phyloP scores from a whole-genome alignment of 2,113 vertebrate species.

The Condylura cristata region DNA sequence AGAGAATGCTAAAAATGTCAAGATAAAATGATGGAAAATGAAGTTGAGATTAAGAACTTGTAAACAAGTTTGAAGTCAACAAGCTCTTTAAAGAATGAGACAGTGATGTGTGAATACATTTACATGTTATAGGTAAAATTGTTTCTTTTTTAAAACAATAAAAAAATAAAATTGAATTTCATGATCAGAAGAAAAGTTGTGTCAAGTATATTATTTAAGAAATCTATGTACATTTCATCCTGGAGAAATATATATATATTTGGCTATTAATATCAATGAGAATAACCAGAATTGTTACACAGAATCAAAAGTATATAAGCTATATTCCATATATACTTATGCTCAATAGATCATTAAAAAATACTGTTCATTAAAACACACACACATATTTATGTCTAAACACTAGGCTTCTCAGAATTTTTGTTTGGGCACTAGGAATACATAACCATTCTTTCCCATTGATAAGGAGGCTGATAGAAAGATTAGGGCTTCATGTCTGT shows the following conservation, averaged over 20 bases:
- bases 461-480: neutral
- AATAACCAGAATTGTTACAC: constrained; percentile 17
- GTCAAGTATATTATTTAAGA: constrained; percentile 1
- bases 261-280: neutral
- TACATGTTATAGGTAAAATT: constrained; percentile 54
- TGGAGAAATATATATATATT: constrained; percentile 34
- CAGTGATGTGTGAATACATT: neutral
- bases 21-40: constrained; percentile 55
- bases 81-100: neutral
- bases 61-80: constrained; percentile 46
- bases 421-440: neutral
- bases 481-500: rapidly evolving
- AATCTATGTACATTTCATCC: constrained; percentile 39
- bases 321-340: neutral
- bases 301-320: constrained; percentile 29
- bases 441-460: neutral
- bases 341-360: neutral
- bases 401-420: neutral
- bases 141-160: constrained; percentile 49
- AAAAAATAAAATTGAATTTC: constrained; percentile 52
- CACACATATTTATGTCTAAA: neutral
- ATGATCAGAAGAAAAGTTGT: constrained; percentile 32
- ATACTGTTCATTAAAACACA: neutral
- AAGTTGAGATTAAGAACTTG: neutral
- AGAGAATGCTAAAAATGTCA: constrained; percentile 73